phyloP scores from a whole-genome alignment of 2,888 invertebrate species.

The Cinara cedri region DNA sequence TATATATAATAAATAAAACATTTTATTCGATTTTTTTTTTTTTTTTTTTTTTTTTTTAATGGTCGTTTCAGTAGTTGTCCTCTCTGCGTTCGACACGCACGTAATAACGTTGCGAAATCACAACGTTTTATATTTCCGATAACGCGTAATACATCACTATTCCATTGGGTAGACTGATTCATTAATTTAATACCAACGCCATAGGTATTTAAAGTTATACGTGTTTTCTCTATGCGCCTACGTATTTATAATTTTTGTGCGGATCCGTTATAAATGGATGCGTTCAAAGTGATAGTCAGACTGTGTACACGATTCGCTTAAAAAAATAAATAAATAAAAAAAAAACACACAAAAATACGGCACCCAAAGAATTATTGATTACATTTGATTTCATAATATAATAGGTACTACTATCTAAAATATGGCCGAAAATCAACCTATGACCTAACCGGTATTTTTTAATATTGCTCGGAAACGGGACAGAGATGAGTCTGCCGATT shows the following conservation, averaged over 20 bases:
- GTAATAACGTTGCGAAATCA: constrained; percentile 12
- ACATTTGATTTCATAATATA: too few species aligned
- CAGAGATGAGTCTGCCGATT: too few species aligned
- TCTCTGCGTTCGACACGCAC: not conserved
- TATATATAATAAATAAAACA: too few species aligned
- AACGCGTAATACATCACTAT: not conserved
- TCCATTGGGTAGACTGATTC: not conserved
- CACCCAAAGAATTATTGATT: too few species aligned
- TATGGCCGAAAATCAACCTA: too few species aligned
- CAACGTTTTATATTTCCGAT: constrained; percentile 5
- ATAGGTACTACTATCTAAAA: too few species aligned
- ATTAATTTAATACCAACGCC: too few species aligned
- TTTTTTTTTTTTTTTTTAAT: constrained; percentile 1
- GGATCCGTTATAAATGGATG: not conserved
- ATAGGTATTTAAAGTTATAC: not conserved
- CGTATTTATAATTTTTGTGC: not conserved
- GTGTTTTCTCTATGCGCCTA: not conserved
- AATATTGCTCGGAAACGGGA: too few species aligned
- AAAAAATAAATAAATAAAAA: too few species aligned
- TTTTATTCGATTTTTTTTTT: not conserved
- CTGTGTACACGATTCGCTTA: too few species aligned
- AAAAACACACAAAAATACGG: too few species aligned
- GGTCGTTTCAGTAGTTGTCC: not conserved
- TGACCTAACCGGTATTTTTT: too few species aligned
- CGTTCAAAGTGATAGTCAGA: not conserved